A percentile compares a stretch with the other conserved stretches of the same genome.
Evolutionary conservation across 2,113 vertebrate species (phyloP).

Genomic region (Aepyceros melampus): DNA sequence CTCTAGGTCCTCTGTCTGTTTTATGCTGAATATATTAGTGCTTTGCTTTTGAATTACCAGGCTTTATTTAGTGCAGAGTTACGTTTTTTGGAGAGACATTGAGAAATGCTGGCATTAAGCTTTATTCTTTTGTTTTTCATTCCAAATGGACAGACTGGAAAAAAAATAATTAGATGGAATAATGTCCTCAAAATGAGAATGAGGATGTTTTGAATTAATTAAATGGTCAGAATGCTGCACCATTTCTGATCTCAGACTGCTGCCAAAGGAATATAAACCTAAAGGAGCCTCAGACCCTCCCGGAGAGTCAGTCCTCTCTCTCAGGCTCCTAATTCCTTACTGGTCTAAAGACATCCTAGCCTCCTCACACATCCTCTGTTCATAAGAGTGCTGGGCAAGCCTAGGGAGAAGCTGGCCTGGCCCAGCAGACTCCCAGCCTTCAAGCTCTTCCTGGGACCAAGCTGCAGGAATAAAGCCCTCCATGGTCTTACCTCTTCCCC

Average conservation of each 20-base stretch:
- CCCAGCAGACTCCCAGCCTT: background rate
- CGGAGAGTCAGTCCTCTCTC: background rate
- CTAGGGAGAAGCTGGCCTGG: background rate
- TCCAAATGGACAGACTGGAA: slow-evolving; percentile 70
- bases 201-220: slow-evolving; percentile 58
- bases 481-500: background rate
- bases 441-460: background rate
- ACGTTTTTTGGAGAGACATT: slow-evolving; percentile 64
- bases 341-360: background rate
- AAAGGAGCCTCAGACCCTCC: background rate
- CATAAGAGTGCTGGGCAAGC: background rate
- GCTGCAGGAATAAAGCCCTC: background rate
- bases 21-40: slow-evolving; percentile 60
- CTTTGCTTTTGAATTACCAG: slow-evolving; percentile 63
- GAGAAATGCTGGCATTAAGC: slow-evolving; percentile 61
- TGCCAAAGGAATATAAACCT: background rate
- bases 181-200: slow-evolving; percentile 71
- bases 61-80: slow-evolving; percentile 69
- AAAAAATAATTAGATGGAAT: slow-evolving; percentile 70
- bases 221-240: slow-evolving; percentile 47
- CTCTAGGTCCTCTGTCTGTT: slow-evolving; percentile 73
- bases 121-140: slow-evolving; percentile 70
- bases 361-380: background rate
- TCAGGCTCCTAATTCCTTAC: background rate
- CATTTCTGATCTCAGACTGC: slow-evolving; percentile 29